Conservation (phyloP, 2,113 vertebrate genomes). For the Zingel zingel region DNA sequence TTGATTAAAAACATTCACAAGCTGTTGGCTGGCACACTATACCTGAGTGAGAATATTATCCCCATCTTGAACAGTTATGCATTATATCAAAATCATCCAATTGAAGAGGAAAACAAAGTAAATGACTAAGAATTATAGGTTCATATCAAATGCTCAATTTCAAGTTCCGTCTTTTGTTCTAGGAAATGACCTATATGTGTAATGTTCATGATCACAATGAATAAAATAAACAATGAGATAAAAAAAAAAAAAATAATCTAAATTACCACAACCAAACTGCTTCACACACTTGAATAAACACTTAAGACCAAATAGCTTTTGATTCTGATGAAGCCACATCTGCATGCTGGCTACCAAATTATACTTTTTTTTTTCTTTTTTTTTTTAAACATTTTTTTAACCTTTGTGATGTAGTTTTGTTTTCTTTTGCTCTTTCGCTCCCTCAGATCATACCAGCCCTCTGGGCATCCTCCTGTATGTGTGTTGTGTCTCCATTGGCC, state of each 20-base stretch:
- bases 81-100: constrained; percentile 94
- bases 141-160: constrained; percentile 90
- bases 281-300: constrained; percentile 96
- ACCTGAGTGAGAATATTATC: constrained; percentile 99
- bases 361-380: constrained; percentile 69
- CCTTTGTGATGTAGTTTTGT: constrained; percentile 60
- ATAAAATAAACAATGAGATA: constrained; percentile 84
- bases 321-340: constrained; percentile 93
- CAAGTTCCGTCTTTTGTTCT: constrained; percentile 94
- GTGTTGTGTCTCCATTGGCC: constrained; percentile 52
- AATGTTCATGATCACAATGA: constrained; percentile 84
- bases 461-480: constrained; percentile 51
- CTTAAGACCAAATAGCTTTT: constrained; percentile 99
- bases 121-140: constrained; percentile 92
- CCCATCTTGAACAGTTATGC: constrained; percentile 96
- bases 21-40: constrained; percentile 99
- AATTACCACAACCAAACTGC: constrained; percentile 90
- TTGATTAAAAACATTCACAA: constrained; percentile 99
- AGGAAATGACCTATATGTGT: constrained; percentile 91
- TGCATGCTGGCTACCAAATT: constrained; percentile 96
- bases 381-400: constrained; percentile 32
- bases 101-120: constrained; percentile 86
- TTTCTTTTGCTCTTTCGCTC: constrained; percentile 66
- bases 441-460: constrained; percentile 61
- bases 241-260: constrained; percentile 73